These are phyloP conservation scores for Carduelis carduelis DNA, from an alignment of 2,797 vertebrate genomes.

Conservation along the genomic window DNA sequence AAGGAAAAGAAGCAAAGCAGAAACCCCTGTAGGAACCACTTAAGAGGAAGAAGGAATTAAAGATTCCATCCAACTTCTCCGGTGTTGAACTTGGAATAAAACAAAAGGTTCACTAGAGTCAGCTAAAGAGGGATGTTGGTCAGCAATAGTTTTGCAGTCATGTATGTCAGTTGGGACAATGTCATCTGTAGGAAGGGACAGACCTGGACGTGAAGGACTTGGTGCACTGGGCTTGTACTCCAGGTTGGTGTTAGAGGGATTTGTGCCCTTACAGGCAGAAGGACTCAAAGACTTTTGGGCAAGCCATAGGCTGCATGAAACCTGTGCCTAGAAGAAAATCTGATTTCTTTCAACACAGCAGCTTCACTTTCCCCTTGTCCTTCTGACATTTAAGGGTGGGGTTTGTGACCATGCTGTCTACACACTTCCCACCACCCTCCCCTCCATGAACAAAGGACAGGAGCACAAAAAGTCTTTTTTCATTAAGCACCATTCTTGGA, in stretches of 20 bases:
- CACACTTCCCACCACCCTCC: background rate
- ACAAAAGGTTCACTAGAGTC: background rate
- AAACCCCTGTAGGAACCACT: background rate
- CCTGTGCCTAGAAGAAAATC: background rate
- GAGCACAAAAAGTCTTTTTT: background rate
- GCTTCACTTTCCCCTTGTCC: background rate
- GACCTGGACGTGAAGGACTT: background rate
- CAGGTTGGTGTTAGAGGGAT: background rate
- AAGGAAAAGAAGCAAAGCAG: background rate
- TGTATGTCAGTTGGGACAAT: background rate
- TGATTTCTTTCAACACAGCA: background rate
- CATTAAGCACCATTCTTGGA: background rate
- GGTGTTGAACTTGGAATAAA: background rate
- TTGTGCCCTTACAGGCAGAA: background rate
- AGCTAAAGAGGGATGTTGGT: background rate
- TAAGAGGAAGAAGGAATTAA: background rate
- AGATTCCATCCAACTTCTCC: background rate
- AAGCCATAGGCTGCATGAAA: background rate
- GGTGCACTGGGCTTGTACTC: background rate
- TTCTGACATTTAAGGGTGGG: background rate
- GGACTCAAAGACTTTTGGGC: background rate
- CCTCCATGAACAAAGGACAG: background rate
- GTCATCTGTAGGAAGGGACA: background rate
- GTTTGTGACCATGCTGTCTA: fast-evolving
- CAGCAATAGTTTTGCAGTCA: background rate